A percentile compares a stretch with the other conserved stretches of the same genome.
Conservation (phyloP, 2,113 vertebrate species). For the Hemiscyllium ocellatum region DNA sequence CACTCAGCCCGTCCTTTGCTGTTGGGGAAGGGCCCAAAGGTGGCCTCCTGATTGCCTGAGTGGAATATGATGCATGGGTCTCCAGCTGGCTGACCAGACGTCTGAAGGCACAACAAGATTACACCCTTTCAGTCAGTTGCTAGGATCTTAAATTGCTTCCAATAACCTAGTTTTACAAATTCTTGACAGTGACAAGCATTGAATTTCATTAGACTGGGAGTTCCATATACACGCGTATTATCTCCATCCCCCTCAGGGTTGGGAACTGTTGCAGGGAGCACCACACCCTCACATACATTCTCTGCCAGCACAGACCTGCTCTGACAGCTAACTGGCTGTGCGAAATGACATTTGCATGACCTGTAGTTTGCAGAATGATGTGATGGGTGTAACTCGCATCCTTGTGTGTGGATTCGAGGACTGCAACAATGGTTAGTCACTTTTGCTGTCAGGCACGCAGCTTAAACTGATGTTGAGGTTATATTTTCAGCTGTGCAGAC, state of each 20-base stretch:
- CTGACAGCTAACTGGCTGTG: slow-evolving; percentile 23
- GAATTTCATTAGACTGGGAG: slow-evolving; percentile 15
- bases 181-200: slow-evolving; percentile 32
- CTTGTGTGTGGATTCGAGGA: neutral
- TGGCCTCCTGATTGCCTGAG: no score
- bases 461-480: neutral
- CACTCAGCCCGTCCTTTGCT: no score
- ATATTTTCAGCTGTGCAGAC: neutral
- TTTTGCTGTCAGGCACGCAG: neutral
- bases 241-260: slow-evolving; percentile 33
- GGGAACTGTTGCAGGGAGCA: neutral
- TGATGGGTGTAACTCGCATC: neutral
- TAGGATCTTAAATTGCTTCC: slow-evolving; percentile 9
- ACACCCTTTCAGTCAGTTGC: neutral
- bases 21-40: no score
- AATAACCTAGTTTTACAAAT: neutral
- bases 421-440: neutral
- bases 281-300: slow-evolving; percentile 29
- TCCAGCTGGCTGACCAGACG: no score
- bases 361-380: slow-evolving; percentile 20
- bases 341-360: slow-evolving; percentile 21
- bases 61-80: no score
- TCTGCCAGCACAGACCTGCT: slow-evolving; percentile 7
- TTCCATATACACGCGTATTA: slow-evolving; percentile 26
- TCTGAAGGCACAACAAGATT: no score